Evolutionary conservation across 2,888 invertebrate species (phyloP), one percentile per base, ranked within the genome.

Genomic region (Cantharis nigra): DNA sequence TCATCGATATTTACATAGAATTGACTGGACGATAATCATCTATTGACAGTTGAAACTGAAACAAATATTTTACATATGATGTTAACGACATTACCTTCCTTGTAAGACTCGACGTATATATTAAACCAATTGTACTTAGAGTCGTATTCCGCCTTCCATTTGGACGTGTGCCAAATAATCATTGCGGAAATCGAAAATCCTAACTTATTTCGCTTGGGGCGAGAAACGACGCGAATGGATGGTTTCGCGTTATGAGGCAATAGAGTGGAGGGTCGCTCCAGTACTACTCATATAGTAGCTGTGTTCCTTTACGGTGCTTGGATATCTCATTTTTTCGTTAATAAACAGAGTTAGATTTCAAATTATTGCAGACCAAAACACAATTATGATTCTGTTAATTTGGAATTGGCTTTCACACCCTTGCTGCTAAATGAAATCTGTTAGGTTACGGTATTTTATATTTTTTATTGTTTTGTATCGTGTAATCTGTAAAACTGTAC

Each of bases 151-250:
- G 77, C 77, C 74, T 78, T 81, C 81, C 78, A 81, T 83, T 84
- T 86, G 86, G 85, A 84, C 80, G 78, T 75, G 78, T 77, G 85
- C 86, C 86, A 86, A 85, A 85, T 86, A 86, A 86, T 85, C 85
- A 85, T 84, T 83, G 84, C 84, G 85, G 85, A 85, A 86, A 86
- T 85, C 85, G 85, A 86, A 85, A 86, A 85, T 86, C 85, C 85
- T 83, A 83, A 85, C 84, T 85, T 85, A 86, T 86, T 85, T 85
- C 82, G 83, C 83, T 80, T 64, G 78, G 82, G 82, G 83, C 82
- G 83, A 82, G 82, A 81, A 82, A 80, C 84, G 84, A 84, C 81
- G 81, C 83, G 82, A 83, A 84, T 83, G 83, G 85, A 85, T 84
- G 82, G 83, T 75, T 80, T 76, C 78, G 81, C 81, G 82, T 83